Percentiles rank a stretch among this genome's conserved stretches.
Evolutionary conservation across 2,888 invertebrate genomes (phyloP).

Genomic region (Prenolepis imparis): DNA sequence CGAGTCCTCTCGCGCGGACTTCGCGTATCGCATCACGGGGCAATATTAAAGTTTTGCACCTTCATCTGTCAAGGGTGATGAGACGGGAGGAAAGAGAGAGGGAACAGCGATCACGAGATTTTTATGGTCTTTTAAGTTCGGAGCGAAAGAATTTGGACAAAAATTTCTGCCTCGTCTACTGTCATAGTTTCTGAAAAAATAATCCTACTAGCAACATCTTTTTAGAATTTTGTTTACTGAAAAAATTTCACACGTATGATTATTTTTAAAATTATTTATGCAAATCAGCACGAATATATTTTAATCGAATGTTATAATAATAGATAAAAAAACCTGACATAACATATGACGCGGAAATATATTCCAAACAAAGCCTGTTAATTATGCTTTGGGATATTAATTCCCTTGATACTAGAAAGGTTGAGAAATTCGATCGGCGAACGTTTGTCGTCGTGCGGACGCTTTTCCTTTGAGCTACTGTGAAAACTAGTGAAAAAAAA

Average conservation of each 20-base stretch:
- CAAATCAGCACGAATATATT: neutral
- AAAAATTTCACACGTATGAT: neutral
- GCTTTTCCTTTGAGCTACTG: neutral
- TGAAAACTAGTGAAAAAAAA: neutral
- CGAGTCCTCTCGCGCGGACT: constrained; percentile 22
- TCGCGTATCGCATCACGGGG: constrained; percentile 10
- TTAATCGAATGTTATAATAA: neutral
- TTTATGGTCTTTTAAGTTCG: neutral
- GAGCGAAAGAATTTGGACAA: neutral
- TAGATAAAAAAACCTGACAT: neutral
- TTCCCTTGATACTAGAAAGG: neutral
- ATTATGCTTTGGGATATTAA: neutral
- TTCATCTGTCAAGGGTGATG: neutral
- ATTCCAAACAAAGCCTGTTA: neutral
- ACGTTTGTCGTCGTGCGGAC: neutral
- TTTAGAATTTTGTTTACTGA: neutral
- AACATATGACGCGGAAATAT: neutral
- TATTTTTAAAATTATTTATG: neutral
- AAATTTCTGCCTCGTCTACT: neutral
- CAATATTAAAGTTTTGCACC: constrained; percentile 13
- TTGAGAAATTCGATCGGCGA: neutral
- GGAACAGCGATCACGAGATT: neutral
- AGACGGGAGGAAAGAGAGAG: neutral
- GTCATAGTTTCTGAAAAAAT: neutral
- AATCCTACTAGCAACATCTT: neutral